Evolutionary conservation across 2,888 invertebrate species (phyloP).

Genomic region (Phania funesta): DNA sequence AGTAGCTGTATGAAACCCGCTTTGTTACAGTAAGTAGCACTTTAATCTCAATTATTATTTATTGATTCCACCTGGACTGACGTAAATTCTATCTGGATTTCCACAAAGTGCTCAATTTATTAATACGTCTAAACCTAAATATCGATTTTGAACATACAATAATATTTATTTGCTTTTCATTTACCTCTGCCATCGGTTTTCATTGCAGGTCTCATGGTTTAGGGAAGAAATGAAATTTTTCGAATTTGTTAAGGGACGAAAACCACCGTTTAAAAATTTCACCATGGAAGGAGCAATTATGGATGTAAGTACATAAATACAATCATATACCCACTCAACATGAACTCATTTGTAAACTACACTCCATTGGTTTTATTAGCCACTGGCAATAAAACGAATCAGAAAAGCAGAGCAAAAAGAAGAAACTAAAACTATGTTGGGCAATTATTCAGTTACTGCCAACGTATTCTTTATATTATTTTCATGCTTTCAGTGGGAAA

Average conservation of each 20-base stretch:
- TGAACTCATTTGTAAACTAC: slow-evolving; percentile 24
- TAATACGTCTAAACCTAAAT: slow-evolving; percentile 16
- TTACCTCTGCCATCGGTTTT: slow-evolving; percentile 50
- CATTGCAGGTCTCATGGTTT: slow-evolving; percentile 80
- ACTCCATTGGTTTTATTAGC: slow-evolving; percentile 31
- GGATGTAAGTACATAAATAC: slow-evolving; percentile 84
- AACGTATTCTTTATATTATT: not conserved
- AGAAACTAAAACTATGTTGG: slow-evolving; percentile 25
- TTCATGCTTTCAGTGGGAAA: slow-evolving; percentile 73
- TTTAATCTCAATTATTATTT: too few relatives aligned
- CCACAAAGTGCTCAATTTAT: not conserved
- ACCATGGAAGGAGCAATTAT: slow-evolving; percentile 87
- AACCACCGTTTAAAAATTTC: slow-evolving; percentile 86
- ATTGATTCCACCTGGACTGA: too few relatives aligned
- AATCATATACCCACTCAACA: not conserved
- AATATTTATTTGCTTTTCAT: slow-evolving; percentile 36
- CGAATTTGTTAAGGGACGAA: slow-evolving; percentile 89
- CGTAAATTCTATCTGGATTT: not conserved
- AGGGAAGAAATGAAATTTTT: slow-evolving; percentile 85
- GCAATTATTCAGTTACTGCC: slow-evolving; percentile 22
- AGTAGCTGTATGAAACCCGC: too few relatives aligned
- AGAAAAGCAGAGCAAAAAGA: slow-evolving; percentile 8
- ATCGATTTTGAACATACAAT: slow-evolving; percentile 32
- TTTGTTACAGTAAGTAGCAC: too few relatives aligned
- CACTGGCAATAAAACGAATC: slow-evolving; percentile 14